Conservation (phyloP, 2,113 vertebrate genomes). For the Chloropsis cyanopogon region DNA sequence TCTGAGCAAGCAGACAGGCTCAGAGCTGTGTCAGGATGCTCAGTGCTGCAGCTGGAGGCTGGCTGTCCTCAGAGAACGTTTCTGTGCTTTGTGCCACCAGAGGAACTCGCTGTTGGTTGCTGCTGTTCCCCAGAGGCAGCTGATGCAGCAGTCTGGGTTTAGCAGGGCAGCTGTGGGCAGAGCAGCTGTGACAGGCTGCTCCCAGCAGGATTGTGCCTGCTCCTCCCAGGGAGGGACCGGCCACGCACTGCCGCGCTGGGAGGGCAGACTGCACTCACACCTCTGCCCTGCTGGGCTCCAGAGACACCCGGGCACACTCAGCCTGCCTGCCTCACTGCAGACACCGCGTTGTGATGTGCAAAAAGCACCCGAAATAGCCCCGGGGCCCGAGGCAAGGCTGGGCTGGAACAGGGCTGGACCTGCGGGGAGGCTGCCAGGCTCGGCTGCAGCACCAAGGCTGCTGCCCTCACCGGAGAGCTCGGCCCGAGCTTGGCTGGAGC, state of each 20-base stretch:
- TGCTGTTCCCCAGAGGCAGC: background rate
- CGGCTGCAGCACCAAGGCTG: background rate
- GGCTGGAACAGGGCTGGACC: background rate
- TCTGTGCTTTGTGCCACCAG: background rate
- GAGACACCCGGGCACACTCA: background rate
- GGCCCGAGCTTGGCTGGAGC: background rate
- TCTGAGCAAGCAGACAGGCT: constrained; percentile 1
- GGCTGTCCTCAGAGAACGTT: background rate
- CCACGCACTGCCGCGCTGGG: fast-evolving
- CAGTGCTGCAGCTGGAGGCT: background rate
- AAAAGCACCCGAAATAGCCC: background rate
- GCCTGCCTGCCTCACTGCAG: background rate
- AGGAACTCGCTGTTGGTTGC: background rate
- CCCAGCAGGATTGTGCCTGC: background rate
- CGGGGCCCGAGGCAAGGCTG: background rate
- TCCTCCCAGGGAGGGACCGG: background rate
- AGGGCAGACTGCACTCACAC: background rate
- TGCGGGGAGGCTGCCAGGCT: background rate
- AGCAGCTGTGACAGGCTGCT: background rate
- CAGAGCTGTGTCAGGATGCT: background rate
- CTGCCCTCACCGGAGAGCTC: background rate
- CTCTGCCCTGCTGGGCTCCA: background rate
- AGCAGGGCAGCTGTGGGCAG: background rate
- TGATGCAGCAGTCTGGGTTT: background rate
- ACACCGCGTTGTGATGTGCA: background rate